A percentile compares a stretch with the other conserved stretches of the same genome.
Evolutionary conservation across 2,888 invertebrate species (phyloP).

Genomic region (Coleophora flavipennella): DNA sequence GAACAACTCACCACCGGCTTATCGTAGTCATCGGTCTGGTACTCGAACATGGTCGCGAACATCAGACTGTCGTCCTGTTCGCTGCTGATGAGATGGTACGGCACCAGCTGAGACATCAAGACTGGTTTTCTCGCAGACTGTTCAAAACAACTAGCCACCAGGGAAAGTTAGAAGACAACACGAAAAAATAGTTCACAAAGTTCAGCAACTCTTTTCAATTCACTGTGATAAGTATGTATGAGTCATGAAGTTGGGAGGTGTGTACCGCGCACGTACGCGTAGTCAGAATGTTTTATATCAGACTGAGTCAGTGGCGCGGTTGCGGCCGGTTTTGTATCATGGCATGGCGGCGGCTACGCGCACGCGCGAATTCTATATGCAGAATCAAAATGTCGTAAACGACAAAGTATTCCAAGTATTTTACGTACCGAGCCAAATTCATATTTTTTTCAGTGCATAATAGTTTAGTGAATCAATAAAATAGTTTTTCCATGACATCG

Average conservation of each 20-base stretch:
- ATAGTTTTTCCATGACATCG: slow-evolving; percentile 44
- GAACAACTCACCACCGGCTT: slow-evolving; percentile 54
- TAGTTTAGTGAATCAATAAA: slow-evolving; percentile 52
- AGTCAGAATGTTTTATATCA: slow-evolving; percentile 66
- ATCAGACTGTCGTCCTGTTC: slow-evolving; percentile 70
- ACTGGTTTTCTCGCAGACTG: slow-evolving; percentile 44
- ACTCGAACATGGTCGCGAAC: slow-evolving; percentile 71
- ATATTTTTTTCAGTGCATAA: slow-evolving; percentile 31
- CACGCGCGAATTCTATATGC: slow-evolving; percentile 45
- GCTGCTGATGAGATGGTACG: slow-evolving; percentile 60
- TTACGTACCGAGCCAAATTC: slow-evolving; percentile 48
- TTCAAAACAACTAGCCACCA: slow-evolving; percentile 44
- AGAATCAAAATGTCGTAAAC: slow-evolving; percentile 37
- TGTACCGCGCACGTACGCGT: slow-evolving; percentile 44
- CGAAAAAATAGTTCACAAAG: slow-evolving; percentile 39
- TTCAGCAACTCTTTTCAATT: slow-evolving; percentile 37
- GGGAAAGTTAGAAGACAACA: slow-evolving; percentile 23
- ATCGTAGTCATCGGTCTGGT: slow-evolving; percentile 60
- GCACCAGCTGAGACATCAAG: slow-evolving; percentile 78
- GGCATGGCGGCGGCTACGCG: slow-evolving; percentile 44
- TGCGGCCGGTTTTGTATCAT: slow-evolving; percentile 63
- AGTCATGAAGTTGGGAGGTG: slow-evolving; percentile 48
- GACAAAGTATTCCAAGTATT: slow-evolving; percentile 50
- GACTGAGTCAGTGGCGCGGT: slow-evolving; percentile 63
- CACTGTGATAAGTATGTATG: slow-evolving; percentile 63